Evolutionary conservation across 2,888 invertebrate species (phyloP).

Genomic region (Chelonus formosanus): DNA sequence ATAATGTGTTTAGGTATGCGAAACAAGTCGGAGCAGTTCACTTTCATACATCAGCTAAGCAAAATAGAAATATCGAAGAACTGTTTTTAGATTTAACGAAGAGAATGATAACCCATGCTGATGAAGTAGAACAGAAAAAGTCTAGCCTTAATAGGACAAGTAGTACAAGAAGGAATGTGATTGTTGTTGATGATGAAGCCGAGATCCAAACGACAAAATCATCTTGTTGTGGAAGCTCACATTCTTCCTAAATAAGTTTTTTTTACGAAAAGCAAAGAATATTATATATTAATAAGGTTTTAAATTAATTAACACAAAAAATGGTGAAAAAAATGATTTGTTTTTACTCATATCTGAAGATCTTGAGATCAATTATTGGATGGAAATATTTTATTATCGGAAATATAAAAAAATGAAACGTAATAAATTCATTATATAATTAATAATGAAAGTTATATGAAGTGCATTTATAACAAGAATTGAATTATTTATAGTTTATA

Average conservation of each 20-base stretch:
- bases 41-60: conserved; percentile 92
- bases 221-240: conserved; percentile 59
- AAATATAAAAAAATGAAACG: too few relatives aligned
- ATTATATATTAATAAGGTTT: conserved; percentile 41
- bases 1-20: conserved; percentile 76
- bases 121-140: conserved; percentile 54
- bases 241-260: conserved; percentile 38
- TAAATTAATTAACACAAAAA: conserved; percentile 11
- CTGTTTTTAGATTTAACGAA: conserved; percentile 85
- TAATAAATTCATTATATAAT: too few relatives aligned
- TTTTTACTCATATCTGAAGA: too few relatives aligned
- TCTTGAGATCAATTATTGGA: too few relatives aligned
- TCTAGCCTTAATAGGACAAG: conserved; percentile 61
- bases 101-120: conserved; percentile 72
- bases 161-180: conserved; percentile 64
- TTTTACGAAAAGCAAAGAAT: conserved; percentile 31
- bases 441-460: too few relatives aligned
- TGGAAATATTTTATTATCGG: too few relatives aligned
- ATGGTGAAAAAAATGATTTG: conserved; percentile 1
- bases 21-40: conserved; percentile 90
- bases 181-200: conserved; percentile 65
- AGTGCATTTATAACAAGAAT: too few relatives aligned
- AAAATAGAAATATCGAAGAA: conserved; percentile 90
- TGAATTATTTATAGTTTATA: too few relatives aligned
- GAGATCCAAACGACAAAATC: conserved; percentile 55